These are phyloP conservation scores for Ormyrus labotus DNA, from an alignment of 2,888 invertebrate genomes.

Conservation along the genomic window DNA sequence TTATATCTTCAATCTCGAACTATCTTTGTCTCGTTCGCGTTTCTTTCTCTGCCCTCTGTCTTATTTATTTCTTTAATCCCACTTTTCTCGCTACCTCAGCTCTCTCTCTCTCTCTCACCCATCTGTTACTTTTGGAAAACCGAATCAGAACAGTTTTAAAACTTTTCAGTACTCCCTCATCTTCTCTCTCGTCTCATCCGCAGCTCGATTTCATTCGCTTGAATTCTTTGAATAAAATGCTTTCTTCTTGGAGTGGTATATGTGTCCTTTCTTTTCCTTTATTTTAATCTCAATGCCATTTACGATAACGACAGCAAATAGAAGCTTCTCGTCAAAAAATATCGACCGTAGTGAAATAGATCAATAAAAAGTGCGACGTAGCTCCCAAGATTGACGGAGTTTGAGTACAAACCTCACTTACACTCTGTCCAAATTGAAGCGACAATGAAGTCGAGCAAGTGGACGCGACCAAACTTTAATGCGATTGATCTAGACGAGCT, in stretches of 20 bases:
- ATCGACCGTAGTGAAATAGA: background rate
- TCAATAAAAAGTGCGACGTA: slow-evolving; percentile 22
- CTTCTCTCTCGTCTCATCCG: slow-evolving; percentile 43
- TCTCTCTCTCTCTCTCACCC: slow-evolving; percentile 54
- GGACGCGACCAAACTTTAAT: slow-evolving; percentile 11
- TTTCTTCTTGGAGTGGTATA: background rate
- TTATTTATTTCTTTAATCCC: slow-evolving; percentile 54
- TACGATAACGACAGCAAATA: too few species aligned
- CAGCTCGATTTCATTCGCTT: slow-evolving; percentile 49
- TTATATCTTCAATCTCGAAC: slow-evolving; percentile 55
- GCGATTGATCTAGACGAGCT: slow-evolving; percentile 23
- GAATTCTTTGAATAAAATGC: background rate
- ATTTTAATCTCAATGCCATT: too few species aligned
- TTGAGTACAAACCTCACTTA: background rate
- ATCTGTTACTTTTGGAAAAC: slow-evolving; percentile 59
- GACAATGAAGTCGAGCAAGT: slow-evolving; percentile 1
- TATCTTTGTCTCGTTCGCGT: slow-evolving; percentile 58
- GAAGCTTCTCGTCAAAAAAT: too few species aligned
- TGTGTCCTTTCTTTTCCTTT: too few species aligned
- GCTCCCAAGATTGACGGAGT: background rate
- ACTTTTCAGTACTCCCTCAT: slow-evolving; percentile 32
- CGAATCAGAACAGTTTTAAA: slow-evolving; percentile 50
- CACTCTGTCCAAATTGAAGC: background rate
- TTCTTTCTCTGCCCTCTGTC: slow-evolving; percentile 58
- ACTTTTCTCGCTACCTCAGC: slow-evolving; percentile 52